Percentiles rank a stretch among this genome's conserved stretches.
Evolutionary conservation across 2,797 vertebrate species (phyloP).

Genomic region (Ceyx erithaca): DNA sequence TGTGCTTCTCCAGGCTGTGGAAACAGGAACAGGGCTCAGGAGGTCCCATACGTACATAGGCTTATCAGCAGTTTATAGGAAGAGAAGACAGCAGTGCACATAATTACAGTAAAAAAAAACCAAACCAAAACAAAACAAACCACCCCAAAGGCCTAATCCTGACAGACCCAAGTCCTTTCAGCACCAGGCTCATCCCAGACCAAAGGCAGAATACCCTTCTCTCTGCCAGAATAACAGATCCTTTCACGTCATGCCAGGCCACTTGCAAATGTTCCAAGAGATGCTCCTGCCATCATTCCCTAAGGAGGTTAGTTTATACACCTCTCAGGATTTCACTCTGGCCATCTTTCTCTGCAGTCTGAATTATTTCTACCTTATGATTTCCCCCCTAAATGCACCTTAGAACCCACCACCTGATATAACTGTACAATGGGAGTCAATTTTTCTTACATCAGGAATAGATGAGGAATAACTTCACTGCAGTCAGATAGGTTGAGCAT

Average conservation of each 20-base stretch:
- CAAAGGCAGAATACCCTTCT: neutral
- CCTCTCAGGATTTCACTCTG: conserved; percentile 1
- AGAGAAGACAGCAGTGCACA: neutral
- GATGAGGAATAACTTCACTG: neutral
- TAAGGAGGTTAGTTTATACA: conserved; percentile 9
- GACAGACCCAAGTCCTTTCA: neutral
- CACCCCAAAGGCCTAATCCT: neutral
- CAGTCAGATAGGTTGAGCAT: neutral
- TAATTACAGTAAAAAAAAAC: neutral
- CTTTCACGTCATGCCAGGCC: neutral
- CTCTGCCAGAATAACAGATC: neutral
- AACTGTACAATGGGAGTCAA: neutral
- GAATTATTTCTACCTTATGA: conserved; percentile 35
- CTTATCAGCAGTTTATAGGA: neutral
- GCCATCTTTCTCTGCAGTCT: conserved; percentile 13
- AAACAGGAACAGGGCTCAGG: conserved; percentile 57
- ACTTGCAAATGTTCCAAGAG: conserved; percentile 27
- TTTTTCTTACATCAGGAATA: neutral
- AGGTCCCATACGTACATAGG: neutral
- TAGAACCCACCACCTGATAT: neutral
- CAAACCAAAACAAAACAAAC: too few species aligned
- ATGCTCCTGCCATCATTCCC: neutral
- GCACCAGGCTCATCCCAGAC: neutral
- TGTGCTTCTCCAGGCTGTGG: conserved; percentile 93
- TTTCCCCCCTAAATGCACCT: neutral